Base-by-base conservation (phyloP, 1,140 invertebrate species). In the Hesperophylax magnus region DNA sequence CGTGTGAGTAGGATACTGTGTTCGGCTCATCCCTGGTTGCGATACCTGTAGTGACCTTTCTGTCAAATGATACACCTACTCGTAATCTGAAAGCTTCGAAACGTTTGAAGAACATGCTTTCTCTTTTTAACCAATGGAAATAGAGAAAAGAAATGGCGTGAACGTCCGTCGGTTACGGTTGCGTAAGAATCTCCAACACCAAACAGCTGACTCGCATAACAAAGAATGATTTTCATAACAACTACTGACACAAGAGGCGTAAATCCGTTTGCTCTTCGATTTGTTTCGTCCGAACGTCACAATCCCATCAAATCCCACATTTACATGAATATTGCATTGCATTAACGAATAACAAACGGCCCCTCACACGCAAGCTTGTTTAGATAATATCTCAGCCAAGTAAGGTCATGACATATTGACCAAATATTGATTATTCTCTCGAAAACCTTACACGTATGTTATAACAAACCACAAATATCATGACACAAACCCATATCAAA, bases 201-300 rank as follows among this genome's bases (percentile, higher is more conserved):
- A 78, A 83, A 83, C 82, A 83, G 82, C 82, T 83, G 82, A 83
- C 79, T 77, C 47, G 53, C 79, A 83, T 71, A 83, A 83, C 82
- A 83, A 83, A 83, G 69, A 79, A 79, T 47, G 39, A 14, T 79
- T 79, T 72, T 53, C 77, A 79, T 39, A 65, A 78, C 78, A 65
- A 31, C 34, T 18, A 27, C 14, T 15, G 60, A 18, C 17, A 54
- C 47, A 34, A 61, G 56, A 77, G 56, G 39, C 58, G 53, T 54
- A 60, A 60, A 77, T 61, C n/a, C 71, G 22, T 75, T 31, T 18
- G 18, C 14, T 5, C 14, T 14, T 20, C 18, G 22, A 75, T 39
- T 69, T 39, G 34, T 47, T 18, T n/a, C 0, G 34, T 47, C 17
- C 20, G 34, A 69, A 52, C 65, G 65, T 65, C 24, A 69, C 65